Base-by-base conservation (phyloP, 2,888 invertebrate genomes). In the Acleris laterana region DNA sequence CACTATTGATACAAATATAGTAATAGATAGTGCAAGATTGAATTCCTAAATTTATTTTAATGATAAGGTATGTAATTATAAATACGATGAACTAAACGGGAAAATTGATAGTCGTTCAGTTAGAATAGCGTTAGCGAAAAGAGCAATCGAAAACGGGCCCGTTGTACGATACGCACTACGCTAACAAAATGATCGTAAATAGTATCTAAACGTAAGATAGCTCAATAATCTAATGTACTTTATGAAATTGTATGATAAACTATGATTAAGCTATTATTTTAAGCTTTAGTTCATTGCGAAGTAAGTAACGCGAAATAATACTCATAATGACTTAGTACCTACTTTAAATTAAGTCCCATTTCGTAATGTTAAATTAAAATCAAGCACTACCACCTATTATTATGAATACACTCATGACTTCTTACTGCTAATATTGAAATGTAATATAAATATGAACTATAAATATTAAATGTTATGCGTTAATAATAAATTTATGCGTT, bases 391-490 rank as follows among this genome's bases (percentile, higher is more conserved):
- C 85, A 90, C 87, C 74, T 89, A 92, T 82, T 91, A 89, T 82
- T 89, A 90, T 88, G 89, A 87, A 87, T 89, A 90, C 93, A 93
- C 91, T 89, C 89, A 91, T 90, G 85, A 89, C 85, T 91, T 92
- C 92, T 92, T 87, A 91, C 82, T 81, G 92, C 92, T 93, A 93
- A 90, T 89, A 93, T 89, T 93, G 89, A 89, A 93, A 90, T 93
- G 93, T 93, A 93, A 88, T 90, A 93, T 93, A 93, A 90, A 93
- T 89, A 92, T 93, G 88, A 93, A 93, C 89, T 93, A 93, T 93
- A 92, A 93, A 92, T 92, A 93, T 93, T 93, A 93, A 93, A 95
- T 95, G 95, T 95, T 95, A 95, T 94, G 95, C 95, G 95, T 95
- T 95, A 95, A 94, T 94, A 94, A 94, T 94, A 94, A 82, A 83